Conservation (phyloP, 1,140 invertebrate genomes). For the Microplitis demolitor region DNA sequence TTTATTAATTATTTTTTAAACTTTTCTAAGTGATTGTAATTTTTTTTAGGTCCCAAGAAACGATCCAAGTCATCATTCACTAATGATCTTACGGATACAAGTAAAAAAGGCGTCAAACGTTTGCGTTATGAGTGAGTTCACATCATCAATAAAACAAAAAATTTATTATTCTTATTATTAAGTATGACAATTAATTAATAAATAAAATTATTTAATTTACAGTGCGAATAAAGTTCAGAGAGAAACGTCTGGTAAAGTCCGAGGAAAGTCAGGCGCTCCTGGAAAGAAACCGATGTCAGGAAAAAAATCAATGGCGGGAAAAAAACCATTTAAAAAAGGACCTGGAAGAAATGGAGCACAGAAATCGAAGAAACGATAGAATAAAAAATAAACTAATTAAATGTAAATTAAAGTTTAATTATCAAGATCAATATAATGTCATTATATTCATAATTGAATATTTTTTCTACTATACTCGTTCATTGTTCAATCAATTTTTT, state of each 20-base stretch:
- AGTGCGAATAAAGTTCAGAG: constrained; percentile 49
- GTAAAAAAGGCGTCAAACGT: constrained; percentile 70
- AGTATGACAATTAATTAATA: constrained; percentile 10
- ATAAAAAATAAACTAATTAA: constrained; percentile 13
- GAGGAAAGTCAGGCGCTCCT: constrained; percentile 21
- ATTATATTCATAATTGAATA: not conserved
- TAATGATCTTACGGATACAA: constrained; percentile 75
- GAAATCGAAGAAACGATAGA: constrained; percentile 11
- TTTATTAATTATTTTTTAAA: constrained; percentile 15
- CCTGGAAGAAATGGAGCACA: too few relatives aligned
- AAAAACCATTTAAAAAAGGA: constrained; percentile 4
- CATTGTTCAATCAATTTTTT: not conserved
- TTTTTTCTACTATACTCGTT: not conserved
- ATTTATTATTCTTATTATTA: constrained; percentile 17
- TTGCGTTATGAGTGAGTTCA: constrained; percentile 62
- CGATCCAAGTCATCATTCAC: constrained; percentile 65
- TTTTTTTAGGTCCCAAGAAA: constrained; percentile 46
- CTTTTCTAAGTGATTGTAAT: constrained; percentile 14
- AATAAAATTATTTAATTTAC: constrained; percentile 29
- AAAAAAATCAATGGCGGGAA: constrained; percentile 7
- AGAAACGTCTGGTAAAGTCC: constrained; percentile 35
- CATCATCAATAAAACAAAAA: not conserved
- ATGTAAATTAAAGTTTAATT: constrained; percentile 12
- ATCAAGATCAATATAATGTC: constrained; percentile 33
- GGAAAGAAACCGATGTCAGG: not conserved